phyloP scores from a whole-genome alignment of 2,113 vertebrate species.

The Tretioscincus oriximinensis region DNA sequence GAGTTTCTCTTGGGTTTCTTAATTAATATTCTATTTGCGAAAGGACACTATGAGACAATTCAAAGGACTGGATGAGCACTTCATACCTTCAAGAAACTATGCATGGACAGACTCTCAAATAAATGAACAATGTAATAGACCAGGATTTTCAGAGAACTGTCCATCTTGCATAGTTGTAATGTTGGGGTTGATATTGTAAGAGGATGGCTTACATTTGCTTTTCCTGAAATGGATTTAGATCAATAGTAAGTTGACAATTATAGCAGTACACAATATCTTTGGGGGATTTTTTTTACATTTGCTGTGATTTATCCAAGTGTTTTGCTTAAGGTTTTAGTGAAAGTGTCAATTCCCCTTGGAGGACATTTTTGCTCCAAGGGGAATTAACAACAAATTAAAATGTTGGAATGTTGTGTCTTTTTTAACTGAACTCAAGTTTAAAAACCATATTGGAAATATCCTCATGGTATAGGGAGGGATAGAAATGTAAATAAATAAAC shows the following conservation, averaged over 20 bases:
- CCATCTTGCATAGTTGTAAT: neutral
- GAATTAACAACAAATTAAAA: conserved; percentile 29
- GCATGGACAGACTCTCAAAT: neutral
- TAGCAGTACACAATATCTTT: neutral
- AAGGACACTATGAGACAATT: conserved; percentile 5
- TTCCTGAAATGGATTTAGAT: conserved; percentile 4
- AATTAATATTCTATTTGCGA: no score
- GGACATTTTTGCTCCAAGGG: conserved; percentile 6
- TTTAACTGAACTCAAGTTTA: conserved; percentile 17
- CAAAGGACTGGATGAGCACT: conserved; percentile 11
- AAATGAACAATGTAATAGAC: conserved; percentile 10
- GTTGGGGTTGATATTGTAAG: neutral
- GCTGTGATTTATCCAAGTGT: neutral
- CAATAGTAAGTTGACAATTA: conserved; percentile 21
- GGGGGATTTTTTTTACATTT: neutral
- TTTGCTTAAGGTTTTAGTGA: neutral
- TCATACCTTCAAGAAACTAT: neutral
- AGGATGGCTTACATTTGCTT: neutral
- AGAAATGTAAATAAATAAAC: conserved; percentile 53
- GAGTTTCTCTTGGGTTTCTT: no score
- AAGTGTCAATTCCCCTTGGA: neutral
- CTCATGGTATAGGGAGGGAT: conserved; percentile 64
- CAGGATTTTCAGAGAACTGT: conserved; percentile 4
- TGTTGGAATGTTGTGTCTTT: no score
- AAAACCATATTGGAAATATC: conserved; percentile 56